A percentile compares a stretch with the other conserved stretches of the same genome.
phyloP scores from a whole-genome alignment of 92 coral and sea anemone genomes.

The Micromussa lordhowensis region DNA sequence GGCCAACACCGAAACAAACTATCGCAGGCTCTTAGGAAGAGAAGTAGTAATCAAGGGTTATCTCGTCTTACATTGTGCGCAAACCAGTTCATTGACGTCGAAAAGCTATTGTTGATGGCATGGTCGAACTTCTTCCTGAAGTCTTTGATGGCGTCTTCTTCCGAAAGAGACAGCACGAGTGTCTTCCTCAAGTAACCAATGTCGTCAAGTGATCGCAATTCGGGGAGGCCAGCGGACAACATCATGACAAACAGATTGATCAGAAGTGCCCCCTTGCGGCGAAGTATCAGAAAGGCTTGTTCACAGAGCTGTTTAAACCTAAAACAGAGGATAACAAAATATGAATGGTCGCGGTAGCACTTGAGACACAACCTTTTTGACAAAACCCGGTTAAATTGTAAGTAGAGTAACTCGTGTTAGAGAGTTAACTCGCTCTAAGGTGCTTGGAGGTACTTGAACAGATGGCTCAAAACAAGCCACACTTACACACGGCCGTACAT shows the following conservation, averaged over 20 bases:
- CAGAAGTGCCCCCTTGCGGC: slow-evolving; percentile 82
- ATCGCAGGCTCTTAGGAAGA: neutral
- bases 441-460: too few species aligned
- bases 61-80: slow-evolving; percentile 53
- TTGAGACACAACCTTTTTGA: too few species aligned
- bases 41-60: neutral
- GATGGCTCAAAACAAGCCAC: too few species aligned
- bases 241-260: slow-evolving; percentile 96
- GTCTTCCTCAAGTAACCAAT: slow-evolving; percentile 91
- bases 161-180: slow-evolving; percentile 73
- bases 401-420: too few species aligned
- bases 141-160: slow-evolving; percentile 78
- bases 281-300: slow-evolving; percentile 84
- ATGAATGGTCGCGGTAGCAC: neutral
- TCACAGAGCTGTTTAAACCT: slow-evolving; percentile 89
- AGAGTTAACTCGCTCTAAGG: too few species aligned
- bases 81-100: slow-evolving; percentile 90
- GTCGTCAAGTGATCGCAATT: slow-evolving; percentile 85
- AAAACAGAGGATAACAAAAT: slow-evolving; percentile 9
- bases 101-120: slow-evolving; percentile 91
- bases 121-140: slow-evolving; percentile 86
- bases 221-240: slow-evolving; percentile 98
- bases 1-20: neutral
- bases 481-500: too few species aligned
- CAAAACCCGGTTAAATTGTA: too few species aligned